Conservation (phyloP, 2,797 vertebrate species). For the Sibirionetta formosa region DNA sequence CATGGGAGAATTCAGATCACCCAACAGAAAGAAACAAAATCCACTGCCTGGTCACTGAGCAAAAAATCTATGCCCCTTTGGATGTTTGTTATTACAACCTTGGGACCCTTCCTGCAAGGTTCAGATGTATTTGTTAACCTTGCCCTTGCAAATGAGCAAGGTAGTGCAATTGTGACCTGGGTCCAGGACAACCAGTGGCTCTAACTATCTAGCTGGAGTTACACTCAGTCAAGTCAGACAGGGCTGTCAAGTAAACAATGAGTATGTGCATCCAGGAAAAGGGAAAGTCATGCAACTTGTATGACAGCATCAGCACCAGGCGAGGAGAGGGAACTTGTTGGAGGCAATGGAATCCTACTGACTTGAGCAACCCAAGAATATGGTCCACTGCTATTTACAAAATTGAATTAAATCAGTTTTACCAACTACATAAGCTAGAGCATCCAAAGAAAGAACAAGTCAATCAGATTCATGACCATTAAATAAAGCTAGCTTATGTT, state of each 20-base stretch:
- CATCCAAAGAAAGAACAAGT: accelerated
- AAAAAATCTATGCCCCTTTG: background rate
- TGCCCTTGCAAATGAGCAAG: background rate
- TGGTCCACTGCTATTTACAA: background rate
- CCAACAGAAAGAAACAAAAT: background rate
- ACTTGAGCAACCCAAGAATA: background rate
- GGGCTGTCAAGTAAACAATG: background rate
- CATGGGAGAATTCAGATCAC: background rate
- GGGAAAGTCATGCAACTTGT: background rate
- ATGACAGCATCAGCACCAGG: background rate
- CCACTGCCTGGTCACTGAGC: background rate
- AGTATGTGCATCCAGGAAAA: background rate
- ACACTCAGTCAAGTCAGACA: background rate
- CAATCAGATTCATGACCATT: background rate
- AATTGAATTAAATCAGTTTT: background rate
- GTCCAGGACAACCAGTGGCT: background rate
- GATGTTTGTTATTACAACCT: background rate
- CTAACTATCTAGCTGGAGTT: background rate
- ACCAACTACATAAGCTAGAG: background rate
- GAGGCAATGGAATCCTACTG: background rate
- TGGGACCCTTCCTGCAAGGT: background rate
- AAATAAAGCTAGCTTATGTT: background rate
- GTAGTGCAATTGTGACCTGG: background rate
- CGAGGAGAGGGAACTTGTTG: background rate
- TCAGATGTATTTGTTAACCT: background rate